Evolutionary conservation across 2,888 invertebrate species (phyloP).

Genomic region (Pristionchus fissidentatus): DNA sequence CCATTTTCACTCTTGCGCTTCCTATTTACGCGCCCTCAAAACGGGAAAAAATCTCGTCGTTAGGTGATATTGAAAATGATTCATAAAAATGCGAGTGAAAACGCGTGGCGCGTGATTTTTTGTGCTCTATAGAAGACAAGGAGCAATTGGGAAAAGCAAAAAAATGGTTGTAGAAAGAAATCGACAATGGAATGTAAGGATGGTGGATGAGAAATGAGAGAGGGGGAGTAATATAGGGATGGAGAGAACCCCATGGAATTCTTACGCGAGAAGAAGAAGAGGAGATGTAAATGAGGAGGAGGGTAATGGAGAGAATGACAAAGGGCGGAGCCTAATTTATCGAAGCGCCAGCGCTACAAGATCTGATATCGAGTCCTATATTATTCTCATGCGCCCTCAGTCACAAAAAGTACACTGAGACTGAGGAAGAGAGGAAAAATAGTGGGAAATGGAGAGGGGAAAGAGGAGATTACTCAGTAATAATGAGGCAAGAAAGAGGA

Average conservation of each 20-base stretch:
- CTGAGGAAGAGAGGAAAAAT: not conserved
- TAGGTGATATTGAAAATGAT: not conserved
- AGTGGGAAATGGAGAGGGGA: not conserved
- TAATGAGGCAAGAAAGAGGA: not conserved
- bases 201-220: not conserved
- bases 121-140: too few species aligned
- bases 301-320: not conserved
- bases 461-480: not conserved
- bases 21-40: not conserved
- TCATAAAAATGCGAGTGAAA: not conserved
- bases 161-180: not conserved
- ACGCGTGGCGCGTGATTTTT: too few species aligned
- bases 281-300: too few species aligned
- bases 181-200: not conserved
- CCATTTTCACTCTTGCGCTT: not conserved
- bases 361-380: too few species aligned
- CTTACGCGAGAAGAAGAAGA: too few species aligned
- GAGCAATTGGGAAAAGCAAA: not conserved
- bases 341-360: too few species aligned
- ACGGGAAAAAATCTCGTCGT: too few species aligned
- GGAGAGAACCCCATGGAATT: too few species aligned
- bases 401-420: too few species aligned
- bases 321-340: not conserved
- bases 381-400: too few species aligned
- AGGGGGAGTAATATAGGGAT: not conserved